These are phyloP conservation scores for Baronia brevicornis DNA, from an alignment of 2,888 invertebrate genomes.

Conservation along the genomic window DNA sequence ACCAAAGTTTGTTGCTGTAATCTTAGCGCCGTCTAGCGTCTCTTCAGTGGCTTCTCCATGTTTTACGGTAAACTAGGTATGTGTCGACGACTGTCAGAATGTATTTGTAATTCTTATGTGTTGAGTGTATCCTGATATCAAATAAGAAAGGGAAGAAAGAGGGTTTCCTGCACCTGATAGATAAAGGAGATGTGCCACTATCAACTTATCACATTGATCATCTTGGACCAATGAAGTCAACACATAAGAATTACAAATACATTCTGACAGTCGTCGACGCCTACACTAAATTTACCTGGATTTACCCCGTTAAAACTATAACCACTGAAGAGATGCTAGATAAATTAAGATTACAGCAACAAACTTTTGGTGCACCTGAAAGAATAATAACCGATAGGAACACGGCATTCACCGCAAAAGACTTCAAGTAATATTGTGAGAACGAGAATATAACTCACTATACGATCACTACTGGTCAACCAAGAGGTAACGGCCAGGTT, in stretches of 20 bases:
- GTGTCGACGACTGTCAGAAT: constrained; percentile 36
- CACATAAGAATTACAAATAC: constrained; percentile 33
- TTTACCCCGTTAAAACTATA: constrained; percentile 32
- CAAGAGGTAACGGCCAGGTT: constrained; percentile 37
- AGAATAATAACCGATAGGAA: constrained; percentile 36
- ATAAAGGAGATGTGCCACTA: constrained; percentile 18
- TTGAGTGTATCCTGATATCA: constrained; percentile 23
- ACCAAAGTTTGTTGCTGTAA: constrained; percentile 31
- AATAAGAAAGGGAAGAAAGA: constrained; percentile 27
- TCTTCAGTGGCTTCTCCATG: constrained; percentile 28
- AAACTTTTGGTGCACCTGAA: constrained; percentile 36
- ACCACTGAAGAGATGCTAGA: constrained; percentile 29
- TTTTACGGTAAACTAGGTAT: constrained; percentile 37
- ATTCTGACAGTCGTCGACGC: constrained; percentile 36
- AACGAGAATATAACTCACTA: constrained; percentile 32
- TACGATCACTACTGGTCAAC: constrained; percentile 24
- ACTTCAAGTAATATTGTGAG: constrained; percentile 35
- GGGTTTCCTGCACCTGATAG: constrained; percentile 18
- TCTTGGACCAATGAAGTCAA: constrained; percentile 32
- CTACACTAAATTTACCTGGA: too few relatives aligned
- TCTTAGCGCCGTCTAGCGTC: constrained; percentile 25
- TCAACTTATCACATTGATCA: constrained; percentile 26
- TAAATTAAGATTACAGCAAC: constrained; percentile 23
- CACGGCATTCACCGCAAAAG: constrained; percentile 35
- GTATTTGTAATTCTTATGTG: constrained; percentile 31